Evolutionary conservation across 2,888 invertebrate genomes (phyloP).

Genomic region (Stenodera caucasica): DNA sequence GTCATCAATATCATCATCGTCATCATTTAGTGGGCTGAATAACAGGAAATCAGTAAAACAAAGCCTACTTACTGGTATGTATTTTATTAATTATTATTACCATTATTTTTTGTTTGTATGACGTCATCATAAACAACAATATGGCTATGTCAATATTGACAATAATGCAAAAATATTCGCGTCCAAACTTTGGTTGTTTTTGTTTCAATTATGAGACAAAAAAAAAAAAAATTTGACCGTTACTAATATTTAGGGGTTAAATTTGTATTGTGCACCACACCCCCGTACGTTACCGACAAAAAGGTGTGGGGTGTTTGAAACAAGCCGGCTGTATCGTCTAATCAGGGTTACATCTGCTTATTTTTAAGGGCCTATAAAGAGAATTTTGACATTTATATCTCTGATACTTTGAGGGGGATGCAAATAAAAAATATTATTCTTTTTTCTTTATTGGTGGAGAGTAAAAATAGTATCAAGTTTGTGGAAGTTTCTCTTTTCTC

Average conservation of each 20-base stretch:
- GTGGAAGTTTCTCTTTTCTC: slow-evolving; percentile 11
- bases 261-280: slow-evolving; percentile 9
- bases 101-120: neutral
- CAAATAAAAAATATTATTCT: neutral
- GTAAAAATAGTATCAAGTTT: slow-evolving; percentile 14
- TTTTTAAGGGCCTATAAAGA: neutral
- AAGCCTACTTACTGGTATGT: slow-evolving; percentile 58
- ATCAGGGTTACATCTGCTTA: neutral
- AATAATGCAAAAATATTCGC: neutral
- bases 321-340: neutral
- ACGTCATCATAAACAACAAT: slow-evolving; percentile 16
- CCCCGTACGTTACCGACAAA: slow-evolving; percentile 4
- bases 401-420: neutral
- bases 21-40: neutral
- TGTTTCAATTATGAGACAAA: no score
- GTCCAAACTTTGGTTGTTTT: no score
- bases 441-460: neutral
- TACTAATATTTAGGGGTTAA: no score
- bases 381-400: neutral
- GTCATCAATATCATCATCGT: neutral
- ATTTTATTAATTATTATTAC: slow-evolving; percentile 4
- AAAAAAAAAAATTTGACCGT: no score
- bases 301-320: slow-evolving; percentile 7
- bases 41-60: slow-evolving; percentile 50
- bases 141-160: slow-evolving; percentile 40